A percentile compares a stretch with the other conserved stretches of the same genome.
These are phyloP conservation scores for Microvelia longipes DNA, from an alignment of 1,140 invertebrate genomes.

Conservation along the genomic window DNA sequence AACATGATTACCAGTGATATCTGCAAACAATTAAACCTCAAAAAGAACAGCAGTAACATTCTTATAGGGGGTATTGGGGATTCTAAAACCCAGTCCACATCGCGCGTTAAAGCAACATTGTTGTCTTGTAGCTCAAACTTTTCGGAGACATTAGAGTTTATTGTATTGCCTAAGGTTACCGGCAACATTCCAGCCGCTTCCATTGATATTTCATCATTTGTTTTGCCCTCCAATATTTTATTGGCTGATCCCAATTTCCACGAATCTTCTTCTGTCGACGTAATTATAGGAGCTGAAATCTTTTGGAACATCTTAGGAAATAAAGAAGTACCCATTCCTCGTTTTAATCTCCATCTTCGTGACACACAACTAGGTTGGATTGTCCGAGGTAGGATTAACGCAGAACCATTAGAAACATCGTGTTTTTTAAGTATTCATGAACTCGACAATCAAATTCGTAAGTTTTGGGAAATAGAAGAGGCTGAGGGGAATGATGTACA, in stretches of 20 bases:
- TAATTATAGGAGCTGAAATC: background rate
- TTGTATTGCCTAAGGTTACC: background rate
- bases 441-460: background rate
- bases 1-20: background rate
- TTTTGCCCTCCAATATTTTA: background rate
- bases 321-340: background rate
- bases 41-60: background rate
- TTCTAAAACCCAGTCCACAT: background rate
- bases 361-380: background rate
- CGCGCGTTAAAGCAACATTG: background rate
- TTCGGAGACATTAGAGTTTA: background rate
- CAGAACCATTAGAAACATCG: background rate
- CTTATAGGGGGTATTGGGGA: background rate
- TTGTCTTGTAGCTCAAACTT: background rate
- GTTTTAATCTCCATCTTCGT: background rate
- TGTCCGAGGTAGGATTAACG: background rate
- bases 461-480: background rate
- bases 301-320: background rate
- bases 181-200: background rate
- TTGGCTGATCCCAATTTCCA: background rate
- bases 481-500: background rate
- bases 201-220: background rate
- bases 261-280: background rate
- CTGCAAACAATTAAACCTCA: background rate
- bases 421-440: background rate